Conservation (phyloP, 1,140 invertebrate species). For the Musca domestica region DNA sequence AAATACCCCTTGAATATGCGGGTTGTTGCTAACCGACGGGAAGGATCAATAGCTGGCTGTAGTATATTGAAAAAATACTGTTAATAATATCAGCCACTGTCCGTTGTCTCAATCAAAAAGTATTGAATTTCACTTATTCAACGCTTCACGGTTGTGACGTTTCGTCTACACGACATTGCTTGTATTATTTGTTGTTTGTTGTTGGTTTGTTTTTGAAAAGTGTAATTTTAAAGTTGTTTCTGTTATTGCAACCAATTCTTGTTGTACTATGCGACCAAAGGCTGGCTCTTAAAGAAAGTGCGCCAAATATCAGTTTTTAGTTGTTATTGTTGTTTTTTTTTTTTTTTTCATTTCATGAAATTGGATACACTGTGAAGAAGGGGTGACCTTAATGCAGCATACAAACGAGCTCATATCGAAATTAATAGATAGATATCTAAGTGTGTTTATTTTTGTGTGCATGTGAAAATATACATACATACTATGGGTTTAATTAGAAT, state of each 20-base stretch:
- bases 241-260: slow-evolving; percentile 33
- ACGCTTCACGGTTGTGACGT: slow-evolving; percentile 4
- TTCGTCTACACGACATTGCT: slow-evolving; percentile 14
- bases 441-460: too few relatives aligned
- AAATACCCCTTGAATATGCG: neutral
- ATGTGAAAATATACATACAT: too few relatives aligned
- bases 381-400: too few relatives aligned
- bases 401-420: too few relatives aligned
- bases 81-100: neutral
- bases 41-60: too few relatives aligned
- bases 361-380: too few relatives aligned
- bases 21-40: too few relatives aligned
- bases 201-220: neutral
- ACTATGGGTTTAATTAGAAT: too few relatives aligned
- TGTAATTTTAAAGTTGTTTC: slow-evolving; percentile 32
- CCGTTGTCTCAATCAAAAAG: slow-evolving; percentile 6
- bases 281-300: slow-evolving; percentile 50
- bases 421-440: too few relatives aligned
- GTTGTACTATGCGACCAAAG: slow-evolving; percentile 11
- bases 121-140: slow-evolving; percentile 9
- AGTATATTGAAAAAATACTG: slow-evolving; percentile 8
- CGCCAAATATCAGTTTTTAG: slow-evolving; percentile 37
- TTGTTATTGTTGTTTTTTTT: neutral
- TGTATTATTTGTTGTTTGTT: neutral
- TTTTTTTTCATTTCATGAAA: too few relatives aligned